Percentiles rank a stretch among this genome's conserved stretches.
These are phyloP conservation scores for Popillia japonica DNA, from an alignment of 1,140 invertebrate genomes.

Conservation along the genomic window DNA sequence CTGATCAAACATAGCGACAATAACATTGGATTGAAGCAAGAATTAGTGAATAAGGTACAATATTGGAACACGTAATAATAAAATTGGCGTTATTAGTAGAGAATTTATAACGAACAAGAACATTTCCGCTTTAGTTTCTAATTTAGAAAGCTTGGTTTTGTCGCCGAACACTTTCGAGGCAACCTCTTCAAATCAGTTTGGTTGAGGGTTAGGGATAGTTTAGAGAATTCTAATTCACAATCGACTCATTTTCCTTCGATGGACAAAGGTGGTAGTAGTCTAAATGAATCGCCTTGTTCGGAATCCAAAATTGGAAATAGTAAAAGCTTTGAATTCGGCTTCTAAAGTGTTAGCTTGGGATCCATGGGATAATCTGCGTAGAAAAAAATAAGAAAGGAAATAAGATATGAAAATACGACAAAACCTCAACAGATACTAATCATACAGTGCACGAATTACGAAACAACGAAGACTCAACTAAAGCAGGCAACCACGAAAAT, in stretches of 20 bases:
- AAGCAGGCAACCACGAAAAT: background rate
- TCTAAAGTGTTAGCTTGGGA: slow-evolving; percentile 48
- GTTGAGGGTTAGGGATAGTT: no score
- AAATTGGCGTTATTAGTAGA: background rate
- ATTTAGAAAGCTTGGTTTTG: slow-evolving; percentile 39
- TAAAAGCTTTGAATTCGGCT: slow-evolving; percentile 43
- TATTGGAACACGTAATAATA: slow-evolving; percentile 39
- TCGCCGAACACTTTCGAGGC: slow-evolving; percentile 42
- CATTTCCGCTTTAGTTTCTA: background rate
- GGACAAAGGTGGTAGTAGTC: slow-evolving; percentile 34
- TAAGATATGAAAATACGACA: slow-evolving; percentile 43
- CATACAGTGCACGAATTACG: slow-evolving; percentile 40
- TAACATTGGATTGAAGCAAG: slow-evolving; percentile 37
- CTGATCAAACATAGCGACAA: slow-evolving; percentile 31
- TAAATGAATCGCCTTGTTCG: slow-evolving; percentile 44
- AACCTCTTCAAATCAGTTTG: slow-evolving; percentile 40
- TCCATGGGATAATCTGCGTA: slow-evolving; percentile 47
- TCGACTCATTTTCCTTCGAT: slow-evolving; percentile 43
- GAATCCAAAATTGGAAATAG: slow-evolving; percentile 43
- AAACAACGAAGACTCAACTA: background rate
- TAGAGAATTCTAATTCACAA: slow-evolving; percentile 36
- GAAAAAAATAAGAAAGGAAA: slow-evolving; percentile 45
- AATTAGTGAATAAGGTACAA: slow-evolving; percentile 42
- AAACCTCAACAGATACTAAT: slow-evolving; percentile 34
- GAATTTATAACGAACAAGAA: background rate